Conservation (phyloP, 2,797 vertebrate genomes). For the Lepus townsendii region DNA sequence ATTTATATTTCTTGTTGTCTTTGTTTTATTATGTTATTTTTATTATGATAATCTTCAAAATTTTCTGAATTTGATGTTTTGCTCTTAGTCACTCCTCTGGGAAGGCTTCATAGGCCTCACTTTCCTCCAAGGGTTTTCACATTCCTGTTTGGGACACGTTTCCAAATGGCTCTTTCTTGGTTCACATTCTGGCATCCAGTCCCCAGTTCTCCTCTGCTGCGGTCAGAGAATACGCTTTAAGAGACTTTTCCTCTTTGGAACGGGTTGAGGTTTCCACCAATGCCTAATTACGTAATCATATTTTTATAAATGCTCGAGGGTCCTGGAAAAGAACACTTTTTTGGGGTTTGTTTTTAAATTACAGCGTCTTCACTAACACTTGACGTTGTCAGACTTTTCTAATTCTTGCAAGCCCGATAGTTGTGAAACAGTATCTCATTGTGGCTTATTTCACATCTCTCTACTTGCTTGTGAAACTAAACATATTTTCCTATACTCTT, state of each 20-base stretch:
- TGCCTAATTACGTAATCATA: constrained; percentile 76
- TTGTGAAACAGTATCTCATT: constrained; percentile 29
- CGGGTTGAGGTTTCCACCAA: constrained; percentile 77
- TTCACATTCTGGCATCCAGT: constrained; percentile 68
- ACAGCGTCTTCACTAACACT: constrained; percentile 24
- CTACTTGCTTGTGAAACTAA: background rate
- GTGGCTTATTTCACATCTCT: background rate
- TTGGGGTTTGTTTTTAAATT: constrained; percentile 47
- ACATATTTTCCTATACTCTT: background rate
- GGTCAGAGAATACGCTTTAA: constrained; percentile 60
- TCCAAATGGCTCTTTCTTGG: constrained; percentile 55
- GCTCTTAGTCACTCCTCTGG: constrained; percentile 36
- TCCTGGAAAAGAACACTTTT: constrained; percentile 61
- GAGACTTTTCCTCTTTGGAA: constrained; percentile 76
- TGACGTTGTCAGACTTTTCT: constrained; percentile 30
- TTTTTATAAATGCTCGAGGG: constrained; percentile 68
- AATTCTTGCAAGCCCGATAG: background rate
- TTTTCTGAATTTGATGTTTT: constrained; percentile 43
- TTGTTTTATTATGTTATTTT: constrained; percentile 43
- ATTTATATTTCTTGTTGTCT: background rate
- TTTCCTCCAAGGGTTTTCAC: constrained; percentile 50
- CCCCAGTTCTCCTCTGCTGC: constrained; percentile 68
- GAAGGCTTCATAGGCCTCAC: constrained; percentile 9
- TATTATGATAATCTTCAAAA: constrained; percentile 50
- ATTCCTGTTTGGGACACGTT: constrained; percentile 49